phyloP scores from a whole-genome alignment of 2,797 vertebrate genomes.

The Muscicapa comitata region DNA sequence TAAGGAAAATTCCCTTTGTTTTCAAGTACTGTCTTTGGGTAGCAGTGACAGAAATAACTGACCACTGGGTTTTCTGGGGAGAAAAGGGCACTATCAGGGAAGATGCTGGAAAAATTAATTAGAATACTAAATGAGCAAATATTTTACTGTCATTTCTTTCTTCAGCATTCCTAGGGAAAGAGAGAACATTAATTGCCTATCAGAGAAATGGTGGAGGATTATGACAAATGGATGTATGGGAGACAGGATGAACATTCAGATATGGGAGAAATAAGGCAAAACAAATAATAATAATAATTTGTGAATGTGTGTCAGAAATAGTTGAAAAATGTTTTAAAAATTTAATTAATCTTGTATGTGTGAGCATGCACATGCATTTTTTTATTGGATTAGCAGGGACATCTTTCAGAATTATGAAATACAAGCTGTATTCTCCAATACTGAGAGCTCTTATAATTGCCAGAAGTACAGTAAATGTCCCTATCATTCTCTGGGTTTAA shows the following conservation, averaged over 20 bases:
- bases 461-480: constrained; percentile 71
- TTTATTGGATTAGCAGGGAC: constrained; percentile 52
- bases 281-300: constrained; percentile 17
- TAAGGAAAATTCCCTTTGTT: not conserved
- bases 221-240: not conserved
- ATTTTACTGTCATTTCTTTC: constrained; percentile 20
- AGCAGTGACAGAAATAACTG: constrained; percentile 5
- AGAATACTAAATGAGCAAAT: constrained; percentile 46
- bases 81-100: not conserved
- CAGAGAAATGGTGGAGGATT: constrained; percentile 3
- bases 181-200: constrained; percentile 40
- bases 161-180: not conserved
- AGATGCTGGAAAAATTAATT: constrained; percentile 46
- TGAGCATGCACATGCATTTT: constrained; percentile 12
- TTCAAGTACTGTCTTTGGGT: not conserved
- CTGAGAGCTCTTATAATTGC: constrained; percentile 64
- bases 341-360: constrained; percentile 21
- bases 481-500: constrained; percentile 74
- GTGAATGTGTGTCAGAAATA: not conserved
- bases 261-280: constrained; percentile 2
- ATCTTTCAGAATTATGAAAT: constrained; percentile 67
- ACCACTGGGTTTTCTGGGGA: not conserved
- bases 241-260: not conserved
- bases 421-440: constrained; percentile 56
- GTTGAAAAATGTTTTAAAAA: constrained; percentile 35